Conservation (phyloP, 2,888 invertebrate species). For the Perithous albicinctus region DNA sequence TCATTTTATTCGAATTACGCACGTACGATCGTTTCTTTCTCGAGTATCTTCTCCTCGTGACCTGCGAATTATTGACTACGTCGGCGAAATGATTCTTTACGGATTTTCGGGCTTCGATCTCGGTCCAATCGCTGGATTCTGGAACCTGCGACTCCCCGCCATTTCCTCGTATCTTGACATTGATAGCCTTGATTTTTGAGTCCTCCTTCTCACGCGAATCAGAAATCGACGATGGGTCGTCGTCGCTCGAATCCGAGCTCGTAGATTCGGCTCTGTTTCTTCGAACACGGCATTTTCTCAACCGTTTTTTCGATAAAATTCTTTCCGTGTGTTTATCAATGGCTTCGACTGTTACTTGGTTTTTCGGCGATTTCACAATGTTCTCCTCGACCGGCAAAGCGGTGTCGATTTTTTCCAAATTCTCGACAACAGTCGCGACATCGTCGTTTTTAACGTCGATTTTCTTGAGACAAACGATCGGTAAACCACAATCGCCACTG, state of each 20-base stretch:
- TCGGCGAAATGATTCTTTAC: background rate
- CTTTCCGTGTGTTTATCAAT: background rate
- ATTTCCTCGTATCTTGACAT: background rate
- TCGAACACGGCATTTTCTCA: background rate
- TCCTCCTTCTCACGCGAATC: background rate
- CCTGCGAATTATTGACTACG: background rate
- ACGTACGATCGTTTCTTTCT: background rate
- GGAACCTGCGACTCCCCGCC: background rate
- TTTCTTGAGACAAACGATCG: slow-evolving; percentile 62
- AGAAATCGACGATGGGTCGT: background rate
- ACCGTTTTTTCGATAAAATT: background rate
- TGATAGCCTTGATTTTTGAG: background rate
- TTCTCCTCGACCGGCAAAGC: background rate
- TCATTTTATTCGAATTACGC: slow-evolving; percentile 1
- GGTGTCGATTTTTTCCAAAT: background rate
- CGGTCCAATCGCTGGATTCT: background rate
- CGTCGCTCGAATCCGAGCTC: background rate
- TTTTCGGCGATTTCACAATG: background rate
- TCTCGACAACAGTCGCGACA: too few relatives aligned
- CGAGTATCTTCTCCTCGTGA: background rate
- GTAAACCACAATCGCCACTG: slow-evolving; percentile 61
- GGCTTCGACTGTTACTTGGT: background rate
- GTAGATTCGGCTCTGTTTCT: background rate
- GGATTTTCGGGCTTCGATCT: background rate
- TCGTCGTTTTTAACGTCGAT: slow-evolving; percentile 31